Percentiles rank a stretch among this genome's conserved stretches.
phyloP scores from a whole-genome alignment of 2,113 vertebrate genomes.

The Neofelis nebulosa region DNA sequence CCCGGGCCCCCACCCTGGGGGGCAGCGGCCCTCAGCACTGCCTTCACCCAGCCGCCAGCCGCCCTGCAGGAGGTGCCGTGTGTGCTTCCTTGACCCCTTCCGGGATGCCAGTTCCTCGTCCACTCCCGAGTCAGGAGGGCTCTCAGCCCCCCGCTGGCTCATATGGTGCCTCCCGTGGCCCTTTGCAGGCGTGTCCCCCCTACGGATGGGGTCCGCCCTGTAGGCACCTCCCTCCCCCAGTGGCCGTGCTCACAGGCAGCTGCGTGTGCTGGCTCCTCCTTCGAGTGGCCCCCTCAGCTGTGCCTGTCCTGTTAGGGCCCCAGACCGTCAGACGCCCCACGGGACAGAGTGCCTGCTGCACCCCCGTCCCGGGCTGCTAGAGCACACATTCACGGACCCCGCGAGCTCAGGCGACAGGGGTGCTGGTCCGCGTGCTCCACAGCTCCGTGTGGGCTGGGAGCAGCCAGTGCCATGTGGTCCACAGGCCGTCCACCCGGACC shows the following conservation, averaged over 20 bases:
- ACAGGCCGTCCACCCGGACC: too few relatives aligned
- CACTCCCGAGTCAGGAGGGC: background rate
- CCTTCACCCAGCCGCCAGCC: background rate
- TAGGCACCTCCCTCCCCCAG: too few relatives aligned
- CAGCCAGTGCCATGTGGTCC: too few relatives aligned
- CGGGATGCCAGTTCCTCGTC: background rate
- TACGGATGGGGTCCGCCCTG: accelerated
- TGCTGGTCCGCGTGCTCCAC: too few relatives aligned
- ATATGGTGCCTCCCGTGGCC: background rate
- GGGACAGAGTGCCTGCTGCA: background rate
- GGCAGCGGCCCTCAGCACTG: background rate
- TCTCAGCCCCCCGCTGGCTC: background rate
- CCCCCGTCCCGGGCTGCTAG: background rate
- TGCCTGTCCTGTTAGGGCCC: background rate
- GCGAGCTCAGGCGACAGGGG: too few relatives aligned
- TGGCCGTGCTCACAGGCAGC: background rate
- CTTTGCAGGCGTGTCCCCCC: too few relatives aligned
- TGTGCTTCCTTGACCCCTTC: background rate
- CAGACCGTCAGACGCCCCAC: background rate
- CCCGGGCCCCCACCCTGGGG: background rate
- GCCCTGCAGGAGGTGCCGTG: accelerated
- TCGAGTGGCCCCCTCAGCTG: background rate
- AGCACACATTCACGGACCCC: background rate
- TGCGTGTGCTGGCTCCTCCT: background rate
- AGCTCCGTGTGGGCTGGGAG: too few relatives aligned